phyloP scores from a whole-genome alignment of 2,888 invertebrate species.

The Deilephila elpenor region DNA sequence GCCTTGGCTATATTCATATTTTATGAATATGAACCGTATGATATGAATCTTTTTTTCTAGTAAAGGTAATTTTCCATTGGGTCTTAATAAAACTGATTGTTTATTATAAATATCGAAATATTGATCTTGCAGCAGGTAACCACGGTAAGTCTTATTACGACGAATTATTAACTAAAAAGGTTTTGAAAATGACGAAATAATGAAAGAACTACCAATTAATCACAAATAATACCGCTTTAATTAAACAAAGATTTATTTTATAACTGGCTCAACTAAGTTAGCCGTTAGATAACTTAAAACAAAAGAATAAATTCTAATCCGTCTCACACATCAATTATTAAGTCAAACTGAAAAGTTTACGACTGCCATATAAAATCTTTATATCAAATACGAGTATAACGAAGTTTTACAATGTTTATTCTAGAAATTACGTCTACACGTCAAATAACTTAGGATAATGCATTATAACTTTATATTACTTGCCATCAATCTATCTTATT shows the following conservation, averaged over 20 bases:
- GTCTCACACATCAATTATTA: not conserved
- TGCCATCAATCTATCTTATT: constrained; percentile 17
- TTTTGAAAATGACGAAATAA: too few species aligned
- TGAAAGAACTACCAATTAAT: too few species aligned
- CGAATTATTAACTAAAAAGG: too few species aligned
- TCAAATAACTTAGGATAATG: constrained; percentile 11
- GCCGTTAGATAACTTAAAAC: not conserved
- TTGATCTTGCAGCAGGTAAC: too few species aligned
- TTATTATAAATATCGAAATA: not conserved
- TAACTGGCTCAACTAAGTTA: too few species aligned
- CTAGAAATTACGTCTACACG: constrained; percentile 1
- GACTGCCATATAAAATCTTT: not conserved
- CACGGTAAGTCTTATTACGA: too few species aligned
- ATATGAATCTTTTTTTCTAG: not conserved
- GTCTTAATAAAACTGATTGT: not conserved
- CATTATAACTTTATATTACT: constrained; percentile 20
- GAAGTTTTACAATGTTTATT: not conserved
- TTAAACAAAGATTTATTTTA: too few species aligned
- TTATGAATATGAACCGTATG: not conserved
- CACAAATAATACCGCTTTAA: too few species aligned
- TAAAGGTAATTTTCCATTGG: not conserved
- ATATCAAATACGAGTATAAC: not conserved
- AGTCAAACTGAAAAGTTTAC: not conserved
- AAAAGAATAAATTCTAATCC: not conserved
- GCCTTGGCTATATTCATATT: not conserved